Conservation (phyloP, 2,888 invertebrate species). For the Sepiola atlantica region DNA sequence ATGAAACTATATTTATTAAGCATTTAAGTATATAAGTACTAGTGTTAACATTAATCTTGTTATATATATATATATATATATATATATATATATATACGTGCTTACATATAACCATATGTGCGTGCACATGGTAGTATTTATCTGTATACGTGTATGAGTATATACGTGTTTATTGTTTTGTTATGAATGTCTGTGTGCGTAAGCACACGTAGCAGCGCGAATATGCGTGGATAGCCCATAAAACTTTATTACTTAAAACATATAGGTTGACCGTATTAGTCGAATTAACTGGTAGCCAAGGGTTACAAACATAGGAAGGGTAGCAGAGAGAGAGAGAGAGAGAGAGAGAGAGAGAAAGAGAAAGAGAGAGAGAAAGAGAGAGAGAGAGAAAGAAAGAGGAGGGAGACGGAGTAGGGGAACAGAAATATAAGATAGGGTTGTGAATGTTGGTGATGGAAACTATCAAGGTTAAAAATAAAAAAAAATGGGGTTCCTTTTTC, state of each 20-base stretch:
- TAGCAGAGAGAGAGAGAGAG: neutral
- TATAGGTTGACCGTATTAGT: neutral
- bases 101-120: neutral
- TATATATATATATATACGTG: too few relatives aligned
- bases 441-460: too few relatives aligned
- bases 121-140: neutral
- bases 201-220: neutral
- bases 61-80: too few relatives aligned
- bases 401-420: too few relatives aligned
- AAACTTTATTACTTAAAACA: neutral
- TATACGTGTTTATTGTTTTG: neutral
- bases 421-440: neutral
- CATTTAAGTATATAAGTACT: too few relatives aligned
- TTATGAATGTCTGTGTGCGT: neutral
- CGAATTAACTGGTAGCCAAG: neutral
- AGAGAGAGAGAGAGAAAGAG: neutral
- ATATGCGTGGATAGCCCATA: too few relatives aligned
- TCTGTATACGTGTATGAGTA: neutral
- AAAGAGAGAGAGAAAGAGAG: neutral
- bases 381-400: neutral
- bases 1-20: too few relatives aligned
- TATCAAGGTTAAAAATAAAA: neutral
- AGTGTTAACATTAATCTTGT: too few relatives aligned
- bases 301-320: fast-evolving
- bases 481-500: neutral